Conservation (phyloP, 2,797 vertebrate genomes). For the Eleutherodactylus coqui region DNA sequence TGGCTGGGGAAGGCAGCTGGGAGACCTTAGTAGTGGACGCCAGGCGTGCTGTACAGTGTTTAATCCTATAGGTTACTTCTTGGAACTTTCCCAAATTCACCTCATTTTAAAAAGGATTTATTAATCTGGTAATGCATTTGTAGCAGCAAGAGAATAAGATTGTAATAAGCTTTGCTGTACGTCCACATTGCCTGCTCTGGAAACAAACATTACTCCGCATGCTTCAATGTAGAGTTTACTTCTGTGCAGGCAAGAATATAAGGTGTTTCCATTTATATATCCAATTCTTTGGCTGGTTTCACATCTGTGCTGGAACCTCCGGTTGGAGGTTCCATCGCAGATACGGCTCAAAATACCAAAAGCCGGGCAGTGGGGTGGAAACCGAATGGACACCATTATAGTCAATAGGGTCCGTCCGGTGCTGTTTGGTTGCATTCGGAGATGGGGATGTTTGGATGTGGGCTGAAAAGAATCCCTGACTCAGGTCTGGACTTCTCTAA, state of each 20-base stretch:
- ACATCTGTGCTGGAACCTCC: too few species aligned
- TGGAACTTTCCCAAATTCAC: slow-evolving; percentile 18
- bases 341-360: too few species aligned
- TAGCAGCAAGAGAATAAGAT: slow-evolving; percentile 30
- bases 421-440: too few species aligned
- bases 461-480: too few species aligned
- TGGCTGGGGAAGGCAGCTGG: slow-evolving; percentile 62
- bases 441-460: too few species aligned
- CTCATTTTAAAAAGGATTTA: slow-evolving; percentile 60
- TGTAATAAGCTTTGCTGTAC: slow-evolving; percentile 43
- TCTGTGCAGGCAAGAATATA: not conserved
- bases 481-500: too few species aligned
- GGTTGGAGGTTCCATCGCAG: too few species aligned
- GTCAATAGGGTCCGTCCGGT: too few species aligned
- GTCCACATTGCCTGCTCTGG: not conserved
- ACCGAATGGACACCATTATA: too few species aligned
- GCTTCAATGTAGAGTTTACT: not conserved
- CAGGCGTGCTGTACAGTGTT: slow-evolving; percentile 3
- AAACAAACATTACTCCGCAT: not conserved
- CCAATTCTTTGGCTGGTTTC: too few species aligned
- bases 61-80: slow-evolving; percentile 38
- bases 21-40: slow-evolving; percentile 25
- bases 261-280: too few species aligned
- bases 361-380: too few species aligned
- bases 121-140: slow-evolving; percentile 63